Evolutionary conservation across 1,140 invertebrate species (phyloP), one percentile per base, ranked within the genome.

Genomic region (Zaprionus davidi): DNA sequence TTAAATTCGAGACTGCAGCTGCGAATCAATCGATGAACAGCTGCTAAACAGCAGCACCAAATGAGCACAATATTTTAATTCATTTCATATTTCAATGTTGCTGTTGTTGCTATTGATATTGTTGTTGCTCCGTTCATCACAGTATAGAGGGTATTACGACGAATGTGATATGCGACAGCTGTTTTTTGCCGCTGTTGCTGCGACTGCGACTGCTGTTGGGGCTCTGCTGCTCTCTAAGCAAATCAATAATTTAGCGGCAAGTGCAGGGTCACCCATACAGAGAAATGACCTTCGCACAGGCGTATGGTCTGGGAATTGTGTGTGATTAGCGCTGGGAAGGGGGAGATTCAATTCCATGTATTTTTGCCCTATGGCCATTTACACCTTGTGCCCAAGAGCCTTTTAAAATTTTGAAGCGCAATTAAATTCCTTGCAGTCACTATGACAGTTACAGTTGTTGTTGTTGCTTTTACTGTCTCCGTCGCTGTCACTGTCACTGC

Each of bases 221-320:
- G 38, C 38, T 41, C 17, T 56, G 38, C 57, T 41, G 44, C 58
- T 76, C 24, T 51, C 60, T 41, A 60, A 71, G 78, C 74, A 83
- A 87, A 87, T 87, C 84, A 87, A 87, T 87, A 87, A 87, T 71
- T 76, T 63, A 64, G 79, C 81, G 77, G 44, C 85, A 84, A 90
- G 81, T 90, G 85, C 84, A 88, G 85, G 81, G 83, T 87, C 79
- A 71, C 75, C 44, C 55, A 73, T 41, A 74, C 53, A 69, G 44
- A 69, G 15, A 71, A 56, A 55, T 85, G 82, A 83, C 81, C 82
- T 84, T 86, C 78, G 71, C 58, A 73, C 51, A 44, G 31, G 31
- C 41, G 41, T 22, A 46, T 67, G 62, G 71, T 17, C 41, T 75
- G 79, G 46, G 49, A 78, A 65, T 58, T 44, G 41, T 46, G 41